Percentiles rank a stretch among this genome's conserved stretches.
These are phyloP conservation scores for Suncus etruscus DNA, from an alignment of 2,113 vertebrate species.

Conservation along the genomic window DNA sequence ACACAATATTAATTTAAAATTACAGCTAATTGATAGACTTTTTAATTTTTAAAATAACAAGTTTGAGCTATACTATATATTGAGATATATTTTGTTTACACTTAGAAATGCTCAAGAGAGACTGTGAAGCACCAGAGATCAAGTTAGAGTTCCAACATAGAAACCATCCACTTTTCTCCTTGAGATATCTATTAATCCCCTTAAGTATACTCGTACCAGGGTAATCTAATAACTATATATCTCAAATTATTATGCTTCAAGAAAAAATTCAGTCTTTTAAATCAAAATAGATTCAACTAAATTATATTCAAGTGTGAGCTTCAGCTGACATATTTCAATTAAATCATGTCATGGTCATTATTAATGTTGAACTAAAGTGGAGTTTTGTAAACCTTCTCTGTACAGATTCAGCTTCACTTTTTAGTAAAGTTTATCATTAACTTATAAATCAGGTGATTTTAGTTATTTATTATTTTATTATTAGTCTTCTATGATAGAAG, in stretches of 20 bases:
- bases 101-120: too few species aligned
- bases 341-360: background rate
- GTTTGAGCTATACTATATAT: background rate
- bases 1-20: too few species aligned
- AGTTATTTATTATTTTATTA: too few species aligned
- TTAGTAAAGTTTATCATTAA: background rate
- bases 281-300: constrained; percentile 15
- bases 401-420: background rate
- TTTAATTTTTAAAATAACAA: background rate
- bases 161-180: too few species aligned
- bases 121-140: too few species aligned
- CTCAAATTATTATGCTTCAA: constrained; percentile 13
- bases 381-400: background rate
- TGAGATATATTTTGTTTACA: too few species aligned
- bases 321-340: background rate
- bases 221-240: background rate
- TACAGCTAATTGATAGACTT: background rate
- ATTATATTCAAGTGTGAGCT: background rate
- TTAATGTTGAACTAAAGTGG: background rate
- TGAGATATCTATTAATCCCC: background rate
- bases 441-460: too few species aligned
- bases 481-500: background rate
- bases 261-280: background rate
- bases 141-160: too few species aligned
- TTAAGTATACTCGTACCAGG: background rate